Conservation (phyloP, 2,888 invertebrate species). For the Macrosoma leucophasiata region DNA sequence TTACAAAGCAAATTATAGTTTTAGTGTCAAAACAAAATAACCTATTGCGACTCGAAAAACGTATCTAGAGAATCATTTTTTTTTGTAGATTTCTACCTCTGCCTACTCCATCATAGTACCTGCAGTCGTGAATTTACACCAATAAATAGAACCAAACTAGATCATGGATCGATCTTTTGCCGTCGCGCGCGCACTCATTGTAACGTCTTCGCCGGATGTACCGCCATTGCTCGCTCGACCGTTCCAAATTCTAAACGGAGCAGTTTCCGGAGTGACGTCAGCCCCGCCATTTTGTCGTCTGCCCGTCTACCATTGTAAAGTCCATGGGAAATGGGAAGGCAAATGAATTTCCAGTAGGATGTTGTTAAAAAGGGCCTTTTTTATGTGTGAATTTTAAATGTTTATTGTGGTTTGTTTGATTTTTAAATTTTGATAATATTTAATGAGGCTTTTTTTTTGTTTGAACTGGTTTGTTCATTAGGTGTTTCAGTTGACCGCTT, state of each 20-base stretch:
- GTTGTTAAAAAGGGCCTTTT: conserved; percentile 29
- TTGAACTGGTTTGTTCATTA: no score
- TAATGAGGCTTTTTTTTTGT: neutral
- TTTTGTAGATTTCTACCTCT: no score
- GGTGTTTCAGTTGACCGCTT: no score
- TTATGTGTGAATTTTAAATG: no score
- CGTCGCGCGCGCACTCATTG: conserved; percentile 59
- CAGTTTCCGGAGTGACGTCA: conserved; percentile 73
- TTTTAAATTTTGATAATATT: no score
- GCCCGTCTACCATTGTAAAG: conserved; percentile 51
- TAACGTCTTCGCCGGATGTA: conserved; percentile 74
- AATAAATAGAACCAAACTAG: conserved; percentile 17
- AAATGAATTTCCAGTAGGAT: conserved; percentile 62
- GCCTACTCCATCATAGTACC: no score
- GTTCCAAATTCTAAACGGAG: conserved; percentile 75
- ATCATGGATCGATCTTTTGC: conserved; percentile 22
- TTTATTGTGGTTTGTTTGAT: no score
- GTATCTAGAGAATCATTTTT: no score
- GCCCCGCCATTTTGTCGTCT: conserved; percentile 43
- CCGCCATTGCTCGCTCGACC: conserved; percentile 74
- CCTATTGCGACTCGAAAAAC: no score
- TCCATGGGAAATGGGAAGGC: conserved; percentile 64
- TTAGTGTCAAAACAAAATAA: no score
- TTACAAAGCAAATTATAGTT: no score
- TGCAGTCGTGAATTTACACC: no score